phyloP scores from a whole-genome alignment of 1,140 invertebrate genomes.

The Teleogryllus occipitalis region DNA sequence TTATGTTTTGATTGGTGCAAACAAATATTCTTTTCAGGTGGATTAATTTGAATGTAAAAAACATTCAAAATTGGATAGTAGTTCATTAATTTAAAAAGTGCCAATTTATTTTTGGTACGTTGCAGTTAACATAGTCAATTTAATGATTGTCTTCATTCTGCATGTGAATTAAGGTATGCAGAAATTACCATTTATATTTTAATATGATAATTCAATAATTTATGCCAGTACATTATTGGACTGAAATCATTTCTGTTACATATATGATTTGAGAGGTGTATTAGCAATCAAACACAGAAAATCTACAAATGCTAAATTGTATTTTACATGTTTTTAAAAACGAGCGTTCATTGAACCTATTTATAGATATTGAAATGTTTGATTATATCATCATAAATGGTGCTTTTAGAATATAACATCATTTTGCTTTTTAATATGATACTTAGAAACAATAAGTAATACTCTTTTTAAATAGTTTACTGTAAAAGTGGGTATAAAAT shows the following conservation, averaged over 20 bases:
- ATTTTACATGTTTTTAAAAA: not conserved
- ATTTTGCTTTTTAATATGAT: not conserved
- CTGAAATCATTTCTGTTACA: no score
- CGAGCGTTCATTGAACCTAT: not conserved
- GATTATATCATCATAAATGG: not conserved
- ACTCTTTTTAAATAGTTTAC: not conserved
- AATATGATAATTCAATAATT: not conserved
- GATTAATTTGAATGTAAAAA: not conserved
- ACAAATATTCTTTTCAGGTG: no score
- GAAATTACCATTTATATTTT: not conserved
- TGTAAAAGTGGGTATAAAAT: not conserved
- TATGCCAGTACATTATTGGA: not conserved
- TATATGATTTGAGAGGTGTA: not conserved
- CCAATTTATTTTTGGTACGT: not conserved
- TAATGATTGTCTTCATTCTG: not conserved
- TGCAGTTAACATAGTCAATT: not conserved
- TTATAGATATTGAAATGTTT: not conserved
- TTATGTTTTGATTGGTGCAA: no score
- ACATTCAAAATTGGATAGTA: not conserved
- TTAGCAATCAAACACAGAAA: not conserved
- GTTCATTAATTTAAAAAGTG: not conserved
- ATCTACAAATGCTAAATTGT: not conserved
- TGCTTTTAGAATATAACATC: not conserved
- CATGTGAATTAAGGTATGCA: not conserved
- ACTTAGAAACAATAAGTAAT: not conserved